These are phyloP conservation scores for Orycteropus afer DNA, from an alignment of 2,113 vertebrate species.

Conservation along the genomic window DNA sequence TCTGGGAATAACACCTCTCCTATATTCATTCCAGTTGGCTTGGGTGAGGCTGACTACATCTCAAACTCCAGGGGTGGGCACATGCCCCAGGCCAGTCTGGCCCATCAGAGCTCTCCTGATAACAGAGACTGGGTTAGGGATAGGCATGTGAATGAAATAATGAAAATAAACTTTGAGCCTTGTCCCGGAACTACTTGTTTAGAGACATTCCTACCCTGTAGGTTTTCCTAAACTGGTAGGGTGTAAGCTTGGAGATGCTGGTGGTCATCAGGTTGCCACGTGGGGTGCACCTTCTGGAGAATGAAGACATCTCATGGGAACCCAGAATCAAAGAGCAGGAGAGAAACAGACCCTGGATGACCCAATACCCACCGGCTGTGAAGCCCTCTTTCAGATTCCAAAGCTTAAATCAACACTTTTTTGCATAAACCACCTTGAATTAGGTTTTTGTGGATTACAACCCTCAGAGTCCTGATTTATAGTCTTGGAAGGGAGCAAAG, in stretches of 20 bases:
- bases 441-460: neutral
- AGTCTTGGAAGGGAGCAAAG: neutral
- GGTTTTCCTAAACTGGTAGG: neutral
- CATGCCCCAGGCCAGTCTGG: neutral
- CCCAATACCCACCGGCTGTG: neutral
- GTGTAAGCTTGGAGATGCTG: neutral
- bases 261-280: neutral
- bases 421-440: neutral
- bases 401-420: neutral
- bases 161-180: neutral
- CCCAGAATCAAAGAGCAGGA: neutral
- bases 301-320: neutral
- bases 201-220: neutral
- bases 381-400: neutral
- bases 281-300: neutral
- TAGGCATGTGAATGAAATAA: neutral
- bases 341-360: neutral
- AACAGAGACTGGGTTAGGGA: neutral
- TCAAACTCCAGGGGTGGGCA: neutral
- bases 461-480: neutral
- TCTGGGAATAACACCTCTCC: neutral
- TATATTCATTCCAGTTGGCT: neutral
- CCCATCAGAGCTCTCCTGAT: neutral
- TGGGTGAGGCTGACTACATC: neutral
- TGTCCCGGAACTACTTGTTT: neutral